phyloP scores from a whole-genome alignment of 2,888 invertebrate genomes.

The Ectemnius continuus region DNA sequence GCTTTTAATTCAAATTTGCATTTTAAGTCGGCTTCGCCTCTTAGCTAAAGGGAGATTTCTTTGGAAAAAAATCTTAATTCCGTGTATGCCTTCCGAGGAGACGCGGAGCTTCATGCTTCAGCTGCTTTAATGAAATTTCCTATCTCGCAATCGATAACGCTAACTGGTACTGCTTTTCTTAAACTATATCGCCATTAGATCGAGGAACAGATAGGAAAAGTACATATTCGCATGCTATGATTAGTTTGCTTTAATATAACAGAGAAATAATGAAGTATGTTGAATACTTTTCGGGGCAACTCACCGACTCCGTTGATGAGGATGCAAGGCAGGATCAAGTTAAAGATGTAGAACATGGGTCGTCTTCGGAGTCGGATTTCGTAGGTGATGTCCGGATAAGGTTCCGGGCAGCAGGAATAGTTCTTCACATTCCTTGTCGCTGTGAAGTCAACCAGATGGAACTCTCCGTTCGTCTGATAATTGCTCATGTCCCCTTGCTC shows the following conservation, averaged over 20 bases:
- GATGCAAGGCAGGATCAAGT: conserved; percentile 90
- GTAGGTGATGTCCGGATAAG: conserved; percentile 91
- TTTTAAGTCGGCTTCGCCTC: too few relatives aligned
- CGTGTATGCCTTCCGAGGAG: neutral
- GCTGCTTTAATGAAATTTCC: conserved; percentile 31
- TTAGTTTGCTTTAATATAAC: too few relatives aligned
- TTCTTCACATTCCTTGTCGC: conserved; percentile 86
- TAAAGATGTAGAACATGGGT: conserved; percentile 92
- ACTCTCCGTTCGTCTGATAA: conserved; percentile 95
- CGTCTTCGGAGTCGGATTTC: conserved; percentile 86
- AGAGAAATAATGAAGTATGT: neutral
- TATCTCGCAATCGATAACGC: conserved; percentile 15
- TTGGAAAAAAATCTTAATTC: neutral
- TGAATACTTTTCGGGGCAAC: conserved; percentile 46
- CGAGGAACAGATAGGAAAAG: neutral
- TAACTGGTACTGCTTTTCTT: conserved; percentile 18
- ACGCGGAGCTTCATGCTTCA: neutral
- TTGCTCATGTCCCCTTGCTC: conserved; percentile 91
- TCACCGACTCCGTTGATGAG: conserved; percentile 91
- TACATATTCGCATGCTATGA: neutral
- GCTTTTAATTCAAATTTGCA: neutral
- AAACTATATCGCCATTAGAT: neutral
- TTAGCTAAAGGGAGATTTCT: neutral
- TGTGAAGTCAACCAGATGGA: conserved; percentile 88
- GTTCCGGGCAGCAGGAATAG: conserved; percentile 90